These are phyloP conservation scores for Podarcis siculus DNA, from an alignment of 2,797 vertebrate genomes.

Conservation along the genomic window DNA sequence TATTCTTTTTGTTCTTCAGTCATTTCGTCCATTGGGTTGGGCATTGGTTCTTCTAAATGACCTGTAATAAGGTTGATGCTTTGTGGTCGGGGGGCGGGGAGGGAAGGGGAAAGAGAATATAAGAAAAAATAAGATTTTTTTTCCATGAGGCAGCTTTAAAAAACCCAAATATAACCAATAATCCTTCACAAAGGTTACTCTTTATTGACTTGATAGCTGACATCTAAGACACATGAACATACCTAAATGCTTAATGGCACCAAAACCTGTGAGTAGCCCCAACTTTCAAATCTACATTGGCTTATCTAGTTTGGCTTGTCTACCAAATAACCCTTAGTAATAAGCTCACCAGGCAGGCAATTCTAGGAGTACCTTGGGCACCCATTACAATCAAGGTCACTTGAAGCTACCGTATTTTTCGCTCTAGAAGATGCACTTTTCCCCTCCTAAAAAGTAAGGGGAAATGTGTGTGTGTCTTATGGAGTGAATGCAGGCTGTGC, in stretches of 20 bases:
- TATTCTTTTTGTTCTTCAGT: conserved; percentile 99
- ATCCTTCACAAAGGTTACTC: not conserved
- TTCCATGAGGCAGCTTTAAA: not conserved
- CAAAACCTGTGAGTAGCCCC: not conserved
- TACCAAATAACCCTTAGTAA: not conserved
- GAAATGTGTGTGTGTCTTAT: too few species aligned
- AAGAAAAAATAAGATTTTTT: conserved; percentile 45
- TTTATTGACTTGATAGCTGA: not conserved
- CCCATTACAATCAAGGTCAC: too few species aligned
- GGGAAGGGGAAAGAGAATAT: conserved; percentile 51
- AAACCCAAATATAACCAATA: not conserved
- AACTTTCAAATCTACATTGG: not conserved
- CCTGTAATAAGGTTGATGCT: conserved; percentile 99
- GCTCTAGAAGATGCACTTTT: too few species aligned
- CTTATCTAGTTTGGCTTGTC: not conserved
- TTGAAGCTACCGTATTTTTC: not conserved
- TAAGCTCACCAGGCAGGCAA: not conserved
- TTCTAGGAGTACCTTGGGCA: not conserved
- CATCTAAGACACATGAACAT: not conserved
- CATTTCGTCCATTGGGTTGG: conserved; percentile 97
- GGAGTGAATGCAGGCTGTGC: too few species aligned
- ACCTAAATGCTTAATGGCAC: not conserved
- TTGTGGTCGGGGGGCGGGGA: conserved; percentile 36
- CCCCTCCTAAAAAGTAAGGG: too few species aligned
- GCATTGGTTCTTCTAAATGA: conserved; percentile 94